Base-by-base conservation (phyloP, 2,113 vertebrate genomes). In the Deroptyus accipitrinus region DNA sequence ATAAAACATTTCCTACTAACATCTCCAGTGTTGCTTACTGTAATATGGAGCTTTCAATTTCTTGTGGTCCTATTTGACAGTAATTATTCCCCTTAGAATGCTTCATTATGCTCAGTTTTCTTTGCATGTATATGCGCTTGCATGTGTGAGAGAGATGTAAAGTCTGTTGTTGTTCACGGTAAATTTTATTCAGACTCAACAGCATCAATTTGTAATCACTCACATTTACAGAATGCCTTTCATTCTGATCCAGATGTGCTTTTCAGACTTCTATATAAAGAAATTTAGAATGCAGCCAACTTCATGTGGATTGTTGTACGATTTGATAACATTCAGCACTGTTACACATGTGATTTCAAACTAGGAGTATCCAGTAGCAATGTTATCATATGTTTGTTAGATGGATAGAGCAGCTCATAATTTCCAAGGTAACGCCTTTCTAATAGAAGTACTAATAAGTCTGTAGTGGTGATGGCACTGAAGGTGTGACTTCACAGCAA, bases 1-100 rank as follows among this genome's bases (percentile, higher is more conserved):
- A 91, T 88, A 93, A 95, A 97, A 92, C 62, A 90, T 97, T 88
- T 91, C 86, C 54, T 86, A 52, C 84, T 69, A 78, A 70, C 55
- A 85, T 92, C 41, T 86, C 14, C 62, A 41, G n/a, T 64, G 51
- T 4, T 92, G 30, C 57, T 88, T 42, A 42, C 54, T 68, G 61
- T 91, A 91, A 87, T 63, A 41, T 17, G 31, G 48, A 83, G 75
- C 46, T 90, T 90, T 86, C 49, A 10, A 17, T 84, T 90, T 91
- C 80, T 37, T 73, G 15, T 67, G 27, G 31, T 81, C 62, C 44
- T 42, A 31, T 75, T 51, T 96, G 93, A 92, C 92, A 83, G 72
- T 88, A 86, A 86, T 95, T 90, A 94, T 80, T 88, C 88, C 83
- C 95, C 24, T 74, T 9, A 54, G 93, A 87, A 95, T 72, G 51